phyloP scores from a whole-genome alignment of 2,113 vertebrate species.

The Mobula hypostoma region DNA sequence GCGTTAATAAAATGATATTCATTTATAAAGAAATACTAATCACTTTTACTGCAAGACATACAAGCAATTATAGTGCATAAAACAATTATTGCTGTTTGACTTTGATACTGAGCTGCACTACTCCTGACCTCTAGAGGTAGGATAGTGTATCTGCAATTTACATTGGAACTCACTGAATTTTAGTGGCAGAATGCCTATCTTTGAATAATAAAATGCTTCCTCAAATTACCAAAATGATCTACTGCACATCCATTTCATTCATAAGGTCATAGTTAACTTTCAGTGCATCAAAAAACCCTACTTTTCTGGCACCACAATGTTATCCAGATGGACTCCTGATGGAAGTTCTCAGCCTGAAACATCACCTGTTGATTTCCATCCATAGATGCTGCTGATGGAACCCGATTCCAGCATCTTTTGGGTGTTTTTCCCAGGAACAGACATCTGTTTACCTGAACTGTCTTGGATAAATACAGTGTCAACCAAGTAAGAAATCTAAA shows the following conservation, averaged over 20 bases:
- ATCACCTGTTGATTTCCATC: too few relatives aligned
- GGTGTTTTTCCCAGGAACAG: too few relatives aligned
- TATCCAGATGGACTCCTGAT: too few relatives aligned
- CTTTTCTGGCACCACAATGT: too few relatives aligned
- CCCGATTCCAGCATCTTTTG: too few relatives aligned
- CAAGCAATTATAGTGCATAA: neutral
- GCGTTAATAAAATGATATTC: neutral
- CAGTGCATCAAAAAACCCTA: neutral
- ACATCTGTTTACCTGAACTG: neutral
- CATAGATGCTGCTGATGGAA: too few relatives aligned
- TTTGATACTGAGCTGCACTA: neutral
- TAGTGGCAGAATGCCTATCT: neutral
- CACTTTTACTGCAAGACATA: too few relatives aligned
- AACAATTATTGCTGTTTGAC: neutral
- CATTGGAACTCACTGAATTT: neutral
- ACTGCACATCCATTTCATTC: neutral
- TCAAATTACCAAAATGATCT: neutral
- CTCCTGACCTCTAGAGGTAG: neutral
- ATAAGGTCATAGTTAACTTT: neutral
- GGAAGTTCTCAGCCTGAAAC: too few relatives aligned
- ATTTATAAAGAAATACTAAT: too few relatives aligned
- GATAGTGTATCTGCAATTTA: neutral
- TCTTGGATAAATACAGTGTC: too few relatives aligned
- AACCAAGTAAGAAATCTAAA: neutral
- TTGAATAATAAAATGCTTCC: neutral